Conservation (phyloP, 1,140 invertebrate genomes). For the Bombus impatiens region DNA sequence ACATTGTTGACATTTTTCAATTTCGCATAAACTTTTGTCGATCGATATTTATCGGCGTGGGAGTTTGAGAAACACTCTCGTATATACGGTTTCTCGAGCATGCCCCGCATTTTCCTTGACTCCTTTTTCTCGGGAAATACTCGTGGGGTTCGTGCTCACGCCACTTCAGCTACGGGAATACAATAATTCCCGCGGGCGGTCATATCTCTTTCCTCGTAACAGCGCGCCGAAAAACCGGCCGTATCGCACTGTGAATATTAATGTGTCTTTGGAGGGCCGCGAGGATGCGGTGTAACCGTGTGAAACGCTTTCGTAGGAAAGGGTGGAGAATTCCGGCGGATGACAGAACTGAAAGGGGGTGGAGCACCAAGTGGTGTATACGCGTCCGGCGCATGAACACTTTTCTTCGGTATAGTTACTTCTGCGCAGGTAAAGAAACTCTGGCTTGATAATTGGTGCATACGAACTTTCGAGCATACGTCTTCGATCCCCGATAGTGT, state of each 20-base stretch:
- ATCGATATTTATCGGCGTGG: background rate
- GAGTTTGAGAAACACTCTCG: background rate
- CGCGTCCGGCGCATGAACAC: conserved; percentile 69
- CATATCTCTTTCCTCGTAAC: conserved; percentile 78
- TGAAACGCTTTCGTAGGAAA: conserved; percentile 21
- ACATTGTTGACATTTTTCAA: background rate
- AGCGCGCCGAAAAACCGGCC: conserved; percentile 78
- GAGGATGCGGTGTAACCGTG: conserved; percentile 52
- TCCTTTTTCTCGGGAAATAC: conserved; percentile 27
- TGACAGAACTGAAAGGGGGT: conserved; percentile 22
- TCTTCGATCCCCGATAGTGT: background rate
- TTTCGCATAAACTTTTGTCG: background rate
- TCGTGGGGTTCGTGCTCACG: background rate
- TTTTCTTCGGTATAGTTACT: conserved; percentile 44
- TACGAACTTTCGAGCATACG: background rate
- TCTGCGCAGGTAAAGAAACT: background rate
- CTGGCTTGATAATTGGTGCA: background rate
- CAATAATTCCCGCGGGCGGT: conserved; percentile 75
- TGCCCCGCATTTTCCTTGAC: background rate
- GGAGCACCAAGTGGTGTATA: conserved; percentile 50
- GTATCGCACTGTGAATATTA: conserved; percentile 78
- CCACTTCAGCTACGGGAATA: conserved; percentile 59
- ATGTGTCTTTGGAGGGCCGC: conserved; percentile 71
- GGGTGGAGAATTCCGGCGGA: conserved; percentile 25
- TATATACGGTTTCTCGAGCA: background rate